These are phyloP conservation scores for Scaptomyza reducta DNA, from an alignment of 2,888 invertebrate genomes.

Conservation along the genomic window DNA sequence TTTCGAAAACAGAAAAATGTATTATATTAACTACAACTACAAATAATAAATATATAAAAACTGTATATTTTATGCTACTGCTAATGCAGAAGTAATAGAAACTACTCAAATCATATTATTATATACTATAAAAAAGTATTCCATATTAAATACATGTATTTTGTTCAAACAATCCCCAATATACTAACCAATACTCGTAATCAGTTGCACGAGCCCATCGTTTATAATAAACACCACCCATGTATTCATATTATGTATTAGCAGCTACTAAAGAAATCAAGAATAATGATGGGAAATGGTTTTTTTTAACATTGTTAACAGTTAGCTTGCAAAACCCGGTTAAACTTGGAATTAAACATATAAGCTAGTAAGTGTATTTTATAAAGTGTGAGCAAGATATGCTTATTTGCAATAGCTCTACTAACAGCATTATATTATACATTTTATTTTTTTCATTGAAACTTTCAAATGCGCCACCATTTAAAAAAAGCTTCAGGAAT, in stretches of 20 bases:
- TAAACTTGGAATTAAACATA: background rate
- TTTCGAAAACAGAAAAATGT: conserved; percentile 59
- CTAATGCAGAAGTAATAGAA: conserved; percentile 55
- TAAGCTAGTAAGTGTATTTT: background rate
- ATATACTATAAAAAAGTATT: conserved; percentile 67
- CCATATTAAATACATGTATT: conserved; percentile 72
- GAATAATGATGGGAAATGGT: background rate
- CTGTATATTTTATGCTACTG: conserved; percentile 66
- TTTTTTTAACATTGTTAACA: background rate
- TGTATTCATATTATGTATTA: conserved; percentile 1
- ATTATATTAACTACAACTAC: conserved; percentile 72
- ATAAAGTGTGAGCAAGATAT: background rate
- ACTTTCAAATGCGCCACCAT: background rate
- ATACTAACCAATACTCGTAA: conserved; percentile 23
- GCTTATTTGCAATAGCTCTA: background rate
- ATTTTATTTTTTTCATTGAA: background rate
- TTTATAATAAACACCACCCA: background rate
- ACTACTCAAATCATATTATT: conserved; percentile 47
- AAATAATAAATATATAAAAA: conserved; percentile 57
- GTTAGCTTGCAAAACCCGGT: background rate
- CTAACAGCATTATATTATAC: background rate
- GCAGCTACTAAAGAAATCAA: background rate
- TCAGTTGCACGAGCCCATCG: conserved; percentile 35
- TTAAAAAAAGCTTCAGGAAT: conserved; percentile 1
- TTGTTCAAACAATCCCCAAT: conserved; percentile 57